These are phyloP conservation scores for Brienomyrus brachyistius DNA, from an alignment of 2,113 vertebrate species.

Conservation along the genomic window DNA sequence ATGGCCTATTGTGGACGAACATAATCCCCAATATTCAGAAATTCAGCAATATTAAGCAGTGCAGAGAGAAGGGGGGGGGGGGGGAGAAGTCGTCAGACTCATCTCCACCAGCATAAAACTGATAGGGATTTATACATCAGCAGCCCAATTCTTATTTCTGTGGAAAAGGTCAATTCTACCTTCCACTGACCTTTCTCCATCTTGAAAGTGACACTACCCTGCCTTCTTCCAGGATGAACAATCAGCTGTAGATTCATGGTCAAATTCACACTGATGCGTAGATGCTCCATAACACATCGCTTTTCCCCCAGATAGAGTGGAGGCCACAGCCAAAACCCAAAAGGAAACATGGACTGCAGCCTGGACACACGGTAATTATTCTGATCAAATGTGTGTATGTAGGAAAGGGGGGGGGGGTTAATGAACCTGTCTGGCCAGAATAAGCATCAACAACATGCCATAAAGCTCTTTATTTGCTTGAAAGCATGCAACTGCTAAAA, in stretches of 20 bases:
- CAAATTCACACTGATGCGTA: background rate
- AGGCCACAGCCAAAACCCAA: background rate
- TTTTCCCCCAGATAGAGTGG: background rate
- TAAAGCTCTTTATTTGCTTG: constrained; percentile 18
- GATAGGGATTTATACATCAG: background rate
- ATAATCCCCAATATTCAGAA: background rate
- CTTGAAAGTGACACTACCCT: background rate
- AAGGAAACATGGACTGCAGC: background rate
- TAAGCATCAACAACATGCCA: background rate
- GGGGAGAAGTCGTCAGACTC: background rate
- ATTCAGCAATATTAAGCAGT: background rate
- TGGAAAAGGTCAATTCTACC: background rate
- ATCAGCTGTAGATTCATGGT: background rate
- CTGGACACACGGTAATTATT: background rate
- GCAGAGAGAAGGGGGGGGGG: background rate
- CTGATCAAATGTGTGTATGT: background rate
- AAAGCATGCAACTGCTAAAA: background rate
- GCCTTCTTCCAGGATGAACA: background rate
- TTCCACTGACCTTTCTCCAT: background rate
- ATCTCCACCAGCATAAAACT: background rate
- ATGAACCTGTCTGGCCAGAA: background rate
- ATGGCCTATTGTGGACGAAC: background rate
- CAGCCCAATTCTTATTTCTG: background rate
- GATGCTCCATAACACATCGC: background rate
- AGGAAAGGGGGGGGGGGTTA: background rate